phyloP scores from a whole-genome alignment of 2,797 vertebrate genomes.

The Oreortyx pictus region DNA sequence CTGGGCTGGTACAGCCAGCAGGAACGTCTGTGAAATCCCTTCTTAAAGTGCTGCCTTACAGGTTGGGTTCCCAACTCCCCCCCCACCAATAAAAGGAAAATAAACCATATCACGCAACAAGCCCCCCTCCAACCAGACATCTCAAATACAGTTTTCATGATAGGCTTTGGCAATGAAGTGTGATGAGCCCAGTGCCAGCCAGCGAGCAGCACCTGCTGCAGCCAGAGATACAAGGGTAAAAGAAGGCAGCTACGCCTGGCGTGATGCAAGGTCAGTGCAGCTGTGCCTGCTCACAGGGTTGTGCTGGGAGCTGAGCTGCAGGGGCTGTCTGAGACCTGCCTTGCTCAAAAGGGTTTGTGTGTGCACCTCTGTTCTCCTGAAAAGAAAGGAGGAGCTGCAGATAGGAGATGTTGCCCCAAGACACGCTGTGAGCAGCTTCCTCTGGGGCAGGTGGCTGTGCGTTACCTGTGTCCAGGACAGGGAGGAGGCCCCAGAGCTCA shows the following conservation, averaged over 20 bases:
- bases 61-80: background rate
- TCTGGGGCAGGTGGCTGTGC: background rate
- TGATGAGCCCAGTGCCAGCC: background rate
- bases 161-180: background rate
- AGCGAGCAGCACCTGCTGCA: rapidly evolving
- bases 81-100: rapidly evolving
- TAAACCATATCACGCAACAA: background rate
- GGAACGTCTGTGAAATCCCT: background rate
- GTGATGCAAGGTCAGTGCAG: no score
- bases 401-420: background rate
- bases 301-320: background rate
- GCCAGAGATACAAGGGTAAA: background rate
- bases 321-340: background rate
- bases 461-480: background rate
- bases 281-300: rapidly evolving
- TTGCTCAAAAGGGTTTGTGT: rapidly evolving
- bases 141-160: no score
- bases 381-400: background rate
- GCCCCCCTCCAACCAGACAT: background rate
- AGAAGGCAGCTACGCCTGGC: background rate
- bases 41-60: rapidly evolving
- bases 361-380: no score
- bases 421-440: rapidly evolving
- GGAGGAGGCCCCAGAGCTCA: background rate
- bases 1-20: background rate